Evolutionary conservation across 2,113 vertebrate genomes (phyloP).

Genomic region (Odontophorus gujanensis): DNA sequence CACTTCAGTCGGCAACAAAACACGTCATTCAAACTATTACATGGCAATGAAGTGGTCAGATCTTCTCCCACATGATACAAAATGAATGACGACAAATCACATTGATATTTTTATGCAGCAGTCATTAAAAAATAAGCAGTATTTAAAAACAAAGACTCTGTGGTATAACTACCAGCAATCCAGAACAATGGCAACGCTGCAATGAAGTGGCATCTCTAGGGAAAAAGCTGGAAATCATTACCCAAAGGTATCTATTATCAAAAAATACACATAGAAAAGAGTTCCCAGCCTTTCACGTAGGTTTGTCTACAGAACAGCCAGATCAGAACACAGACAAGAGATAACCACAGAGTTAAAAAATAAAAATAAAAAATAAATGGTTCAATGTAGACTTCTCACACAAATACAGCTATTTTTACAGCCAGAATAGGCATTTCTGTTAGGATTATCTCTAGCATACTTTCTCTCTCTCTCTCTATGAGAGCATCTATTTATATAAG

Average conservation of each 20-base stretch:
- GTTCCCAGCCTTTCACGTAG: not conserved
- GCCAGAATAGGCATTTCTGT: not conserved
- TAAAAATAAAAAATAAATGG: not conserved
- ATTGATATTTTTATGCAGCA: not conserved
- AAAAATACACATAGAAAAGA: not conserved
- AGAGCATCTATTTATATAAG: not conserved
- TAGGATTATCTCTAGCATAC: not conserved
- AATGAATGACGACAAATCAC: not conserved
- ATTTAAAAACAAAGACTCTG: not conserved
- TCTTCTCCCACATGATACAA: not conserved
- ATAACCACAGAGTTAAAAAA: not conserved
- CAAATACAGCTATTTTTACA: not conserved
- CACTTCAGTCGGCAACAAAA: not conserved
- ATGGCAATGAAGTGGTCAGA: not conserved
- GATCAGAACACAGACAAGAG: not conserved
- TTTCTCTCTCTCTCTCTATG: not conserved
- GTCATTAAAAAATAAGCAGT: not conserved
- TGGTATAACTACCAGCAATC: not conserved
- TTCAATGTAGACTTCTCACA: not conserved
- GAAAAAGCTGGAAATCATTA: not conserved
- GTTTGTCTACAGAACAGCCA: not conserved
- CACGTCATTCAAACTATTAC: not conserved
- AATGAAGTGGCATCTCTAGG: not conserved
- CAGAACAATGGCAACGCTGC: not conserved
- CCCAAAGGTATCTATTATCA: not conserved